These are phyloP conservation scores for Eciton burchellii DNA, from an alignment of 1,140 invertebrate genomes.

Conservation along the genomic window DNA sequence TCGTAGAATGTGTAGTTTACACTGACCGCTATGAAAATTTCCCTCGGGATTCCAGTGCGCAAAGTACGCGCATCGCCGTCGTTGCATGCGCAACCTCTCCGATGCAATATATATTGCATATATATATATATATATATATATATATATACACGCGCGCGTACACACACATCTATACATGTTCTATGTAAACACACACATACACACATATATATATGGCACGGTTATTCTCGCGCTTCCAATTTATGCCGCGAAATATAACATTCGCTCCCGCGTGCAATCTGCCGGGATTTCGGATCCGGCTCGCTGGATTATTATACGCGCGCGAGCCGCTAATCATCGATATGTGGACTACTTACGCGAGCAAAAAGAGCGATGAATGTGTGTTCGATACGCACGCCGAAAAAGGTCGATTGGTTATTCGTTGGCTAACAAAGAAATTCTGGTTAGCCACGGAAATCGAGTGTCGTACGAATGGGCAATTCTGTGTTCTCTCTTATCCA, in stretches of 20 bases:
- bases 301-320: conserved; percentile 50
- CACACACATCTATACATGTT: too few species aligned
- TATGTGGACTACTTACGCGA: conserved; percentile 27
- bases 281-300: conserved; percentile 44
- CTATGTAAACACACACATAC: too few species aligned
- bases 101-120: too few species aligned
- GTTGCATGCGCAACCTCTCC: conserved; percentile 8
- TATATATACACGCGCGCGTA: too few species aligned
- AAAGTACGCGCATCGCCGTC: conserved; percentile 49
- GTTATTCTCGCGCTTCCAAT: conserved; percentile 47
- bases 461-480: background rate
- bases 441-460: background rate
- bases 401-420: conserved; percentile 3
- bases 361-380: background rate
- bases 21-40: conserved; percentile 80
- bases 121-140: too few species aligned
- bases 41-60: conserved; percentile 70
- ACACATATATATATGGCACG: background rate
- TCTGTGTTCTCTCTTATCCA: background rate
- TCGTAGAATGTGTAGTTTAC: conserved; percentile 68
- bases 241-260: conserved; percentile 68
- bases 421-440: background rate
- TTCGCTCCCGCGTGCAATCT: conserved; percentile 40
- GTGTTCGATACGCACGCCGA: background rate
- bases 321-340: conserved; percentile 44